Evolutionary conservation across 2,888 invertebrate species (phyloP).

Genomic region (Aphodius granarius): DNA sequence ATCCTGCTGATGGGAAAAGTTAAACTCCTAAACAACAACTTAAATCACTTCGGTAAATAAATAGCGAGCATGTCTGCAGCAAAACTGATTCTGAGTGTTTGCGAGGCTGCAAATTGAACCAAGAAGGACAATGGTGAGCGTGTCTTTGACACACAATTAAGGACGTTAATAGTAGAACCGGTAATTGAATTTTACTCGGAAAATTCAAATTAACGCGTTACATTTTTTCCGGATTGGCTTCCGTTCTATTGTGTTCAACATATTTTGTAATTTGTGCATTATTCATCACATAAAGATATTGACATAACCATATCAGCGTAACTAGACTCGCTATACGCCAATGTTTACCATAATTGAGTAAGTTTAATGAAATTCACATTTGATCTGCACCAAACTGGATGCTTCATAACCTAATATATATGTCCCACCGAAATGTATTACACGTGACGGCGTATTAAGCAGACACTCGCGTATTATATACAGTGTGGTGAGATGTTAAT

Average conservation of each 20-base stretch:
- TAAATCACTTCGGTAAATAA: neutral
- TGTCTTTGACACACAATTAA: neutral
- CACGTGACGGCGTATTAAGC: neutral
- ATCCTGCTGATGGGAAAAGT: too few relatives aligned
- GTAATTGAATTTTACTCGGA: neutral
- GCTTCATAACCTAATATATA: neutral
- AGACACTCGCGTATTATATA: neutral
- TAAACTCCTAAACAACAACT: too few relatives aligned
- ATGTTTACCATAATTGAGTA: neutral
- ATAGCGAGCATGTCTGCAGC: neutral
- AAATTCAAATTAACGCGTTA: neutral
- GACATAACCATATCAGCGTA: neutral
- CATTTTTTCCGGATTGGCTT: too few relatives aligned
- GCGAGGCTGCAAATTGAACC: neutral
- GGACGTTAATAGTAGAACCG: neutral
- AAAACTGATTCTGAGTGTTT: neutral
- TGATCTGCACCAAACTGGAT: neutral
- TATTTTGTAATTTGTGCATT: too few relatives aligned
- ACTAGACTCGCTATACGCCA: neutral
- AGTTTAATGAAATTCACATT: neutral
- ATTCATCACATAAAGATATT: neutral
- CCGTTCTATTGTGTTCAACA: too few relatives aligned
- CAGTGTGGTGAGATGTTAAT: neutral
- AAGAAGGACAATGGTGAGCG: neutral
- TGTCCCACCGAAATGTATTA: neutral